Base-by-base conservation (phyloP, 2,888 invertebrate species). In the Polydesmus complanatus region DNA sequence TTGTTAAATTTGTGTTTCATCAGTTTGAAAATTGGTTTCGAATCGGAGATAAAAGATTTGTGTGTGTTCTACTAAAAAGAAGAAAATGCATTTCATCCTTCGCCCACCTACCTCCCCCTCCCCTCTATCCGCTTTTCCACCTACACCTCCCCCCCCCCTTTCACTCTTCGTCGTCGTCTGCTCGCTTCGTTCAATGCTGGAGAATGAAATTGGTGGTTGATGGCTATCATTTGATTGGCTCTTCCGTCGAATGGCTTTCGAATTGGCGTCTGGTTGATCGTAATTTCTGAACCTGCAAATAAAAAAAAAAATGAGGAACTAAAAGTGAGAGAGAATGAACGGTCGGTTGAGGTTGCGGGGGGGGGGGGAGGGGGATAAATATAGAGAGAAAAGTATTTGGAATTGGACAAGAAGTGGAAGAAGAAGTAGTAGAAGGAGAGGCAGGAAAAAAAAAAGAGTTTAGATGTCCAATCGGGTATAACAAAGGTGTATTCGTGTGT, bases 361-460 rank as follows among this genome's bases (percentile, higher is more conserved):
- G 48, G 61, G 55, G 58, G 48, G 47, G 58, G 50, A 58, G 51
- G 51, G 58, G 49, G 21, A 52, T 48, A 37, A 37, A 37, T 37
- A 37, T 5, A 37, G 37, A 37, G 37, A 37, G 37, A 37, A 37
- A 37, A 37, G 8, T 37, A 37, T 37, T 37, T 37, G 37, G n/a
- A 37, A 8, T 37, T 37, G 8, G 37, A 37, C 37, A 37, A 37
- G 14, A n/a, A n/a, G n/a, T n/a, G n/a, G n/a, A n/a, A n/a, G n/a
- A n/a, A n/a, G n/a, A n/a, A n/a, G n/a, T n/a, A n/a, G n/a, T n/a
- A n/a, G n/a, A n/a, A n/a, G n/a, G n/a, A n/a, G n/a, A n/a, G n/a
- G n/a, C n/a, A n/a, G 5, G 37, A 37, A 37, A 37, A 14, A 5
- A 37, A 37, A 37, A 37, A 5, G 37, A 37, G 8, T 37, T 37